Base-by-base conservation (phyloP, 1,140 invertebrate genomes). In the Drosophila nigromelanica region DNA sequence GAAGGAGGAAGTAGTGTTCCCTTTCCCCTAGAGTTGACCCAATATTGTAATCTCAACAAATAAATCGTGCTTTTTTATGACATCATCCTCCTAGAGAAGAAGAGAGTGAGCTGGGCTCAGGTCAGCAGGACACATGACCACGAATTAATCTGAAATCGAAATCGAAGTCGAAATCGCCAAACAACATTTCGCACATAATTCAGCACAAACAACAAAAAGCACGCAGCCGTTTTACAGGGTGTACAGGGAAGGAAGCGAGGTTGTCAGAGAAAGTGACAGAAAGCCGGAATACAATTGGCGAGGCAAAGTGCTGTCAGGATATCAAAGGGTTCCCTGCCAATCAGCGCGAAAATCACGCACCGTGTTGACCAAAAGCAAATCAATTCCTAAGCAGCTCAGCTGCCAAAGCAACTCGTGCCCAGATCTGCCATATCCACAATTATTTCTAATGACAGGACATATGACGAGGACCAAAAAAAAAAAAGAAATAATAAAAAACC, bases 391-490 rank as follows among this genome's bases (percentile, higher is more conserved):
- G 81, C 78, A 48, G 76, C 76, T 70, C 73, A 52, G 50, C 50
- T 52, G 50, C 50, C 50, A 37, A 10, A 52, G 50, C 50, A 76
- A 60, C 72, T 80, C 50, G 12, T 51, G 27, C 40, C 54, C 62
- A 43, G 39, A 62, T 60, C 55, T 70, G 70, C 59, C 74, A 78
- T 45, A 45, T 45, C 42, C 78, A 72, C 75, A 75, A 87, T 86
- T 86, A 86, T 82, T 87, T 87, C 74, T 78, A 81, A 86, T 86
- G 81, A 87, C 82, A 78, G 78, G 82, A 78, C 81, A 87, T 39
- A 78, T 75, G 81, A 81, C 18, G 78, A 72, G 58, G 21, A 8
- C 45, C 24, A 39, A 14, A 21, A 3, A 18, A 4, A 27, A 43
- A 51, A n/a, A 8, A 14, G n/a, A 10, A n/a, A n/a, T n/a, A n/a